Conservation (phyloP, 1,140 invertebrate species). For the Euborellia annulipes region DNA sequence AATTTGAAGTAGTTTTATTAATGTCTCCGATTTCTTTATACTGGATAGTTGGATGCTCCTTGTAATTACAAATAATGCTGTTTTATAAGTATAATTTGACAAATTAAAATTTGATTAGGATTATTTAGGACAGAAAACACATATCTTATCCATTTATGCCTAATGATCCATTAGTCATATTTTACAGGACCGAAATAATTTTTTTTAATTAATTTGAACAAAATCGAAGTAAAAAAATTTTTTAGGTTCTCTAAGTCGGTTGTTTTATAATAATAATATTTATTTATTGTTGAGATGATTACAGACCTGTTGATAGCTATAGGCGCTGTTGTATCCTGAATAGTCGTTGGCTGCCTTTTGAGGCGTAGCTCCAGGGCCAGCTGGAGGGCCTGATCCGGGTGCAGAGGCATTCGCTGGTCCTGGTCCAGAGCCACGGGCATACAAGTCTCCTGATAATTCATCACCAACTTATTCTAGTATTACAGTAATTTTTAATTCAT, state of each 20-base stretch:
- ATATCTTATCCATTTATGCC: background rate
- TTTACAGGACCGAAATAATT: background rate
- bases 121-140: too few species aligned
- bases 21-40: too few species aligned
- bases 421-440: constrained; percentile 27
- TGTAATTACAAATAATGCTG: too few species aligned
- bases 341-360: constrained; percentile 29
- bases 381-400: constrained; percentile 33
- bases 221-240: background rate
- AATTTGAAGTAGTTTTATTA: too few species aligned
- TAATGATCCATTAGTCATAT: background rate
- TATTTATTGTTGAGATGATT: background rate
- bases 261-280: background rate
- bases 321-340: constrained; percentile 33
- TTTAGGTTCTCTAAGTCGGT: background rate
- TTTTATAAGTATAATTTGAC: too few species aligned
- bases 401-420: constrained; percentile 31
- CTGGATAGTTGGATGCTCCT: too few species aligned
- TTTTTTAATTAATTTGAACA: background rate
- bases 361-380: constrained; percentile 27
- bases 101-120: too few species aligned
- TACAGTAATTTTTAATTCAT: background rate
- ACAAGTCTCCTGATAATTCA: constrained; percentile 35
- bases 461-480: background rate
- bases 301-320: constrained; percentile 31